phyloP scores from a whole-genome alignment of 2,797 vertebrate species.

The Microhierax caerulescens region DNA sequence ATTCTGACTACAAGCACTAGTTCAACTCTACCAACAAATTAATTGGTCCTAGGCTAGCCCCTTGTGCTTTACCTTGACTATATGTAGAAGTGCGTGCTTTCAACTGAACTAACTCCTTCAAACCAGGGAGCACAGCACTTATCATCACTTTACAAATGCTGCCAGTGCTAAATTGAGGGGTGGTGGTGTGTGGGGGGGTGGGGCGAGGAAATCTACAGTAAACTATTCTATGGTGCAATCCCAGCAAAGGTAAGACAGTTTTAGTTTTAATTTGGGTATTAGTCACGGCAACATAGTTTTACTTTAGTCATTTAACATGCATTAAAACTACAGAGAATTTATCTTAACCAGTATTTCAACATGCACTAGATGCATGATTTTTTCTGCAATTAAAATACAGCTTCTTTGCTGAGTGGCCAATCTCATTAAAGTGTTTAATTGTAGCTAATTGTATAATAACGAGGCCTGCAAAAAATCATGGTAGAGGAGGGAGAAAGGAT shows the following conservation, averaged over 20 bases:
- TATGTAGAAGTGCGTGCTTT: background rate
- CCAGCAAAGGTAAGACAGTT: background rate
- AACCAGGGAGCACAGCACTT: background rate
- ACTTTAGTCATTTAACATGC: background rate
- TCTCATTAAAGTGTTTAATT: background rate
- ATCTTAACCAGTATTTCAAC: background rate
- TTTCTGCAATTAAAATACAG: background rate
- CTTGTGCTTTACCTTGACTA: background rate
- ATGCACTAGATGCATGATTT: background rate
- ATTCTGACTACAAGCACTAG: background rate
- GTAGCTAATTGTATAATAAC: background rate
- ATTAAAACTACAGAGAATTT: background rate
- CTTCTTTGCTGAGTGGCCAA: background rate
- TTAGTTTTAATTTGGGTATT: background rate
- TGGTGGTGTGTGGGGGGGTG: too few species aligned
- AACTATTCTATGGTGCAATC: background rate
- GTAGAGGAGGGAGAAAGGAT: background rate
- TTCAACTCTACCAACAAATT: background rate
- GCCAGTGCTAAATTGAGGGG: background rate
- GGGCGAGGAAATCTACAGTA: background rate
- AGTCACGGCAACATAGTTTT: background rate
- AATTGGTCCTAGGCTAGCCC: background rate
- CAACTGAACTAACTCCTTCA: background rate
- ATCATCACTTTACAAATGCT: background rate
- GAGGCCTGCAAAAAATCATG: background rate